Evolutionary conservation across 1,140 invertebrate genomes (phyloP).

Genomic region (Musca vetustissima): DNA sequence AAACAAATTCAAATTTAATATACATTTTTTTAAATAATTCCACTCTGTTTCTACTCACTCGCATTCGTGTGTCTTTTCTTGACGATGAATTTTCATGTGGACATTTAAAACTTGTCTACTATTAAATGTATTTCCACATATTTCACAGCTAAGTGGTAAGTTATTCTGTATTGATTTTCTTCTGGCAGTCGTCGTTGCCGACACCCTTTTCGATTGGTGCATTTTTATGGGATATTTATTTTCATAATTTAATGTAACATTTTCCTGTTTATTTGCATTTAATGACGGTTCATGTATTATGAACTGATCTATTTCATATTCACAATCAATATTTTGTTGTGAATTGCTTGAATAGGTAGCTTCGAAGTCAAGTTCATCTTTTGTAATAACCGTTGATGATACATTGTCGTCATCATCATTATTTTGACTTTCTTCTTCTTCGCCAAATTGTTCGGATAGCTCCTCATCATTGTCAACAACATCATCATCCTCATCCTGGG

Average conservation of each 20-base stretch:
- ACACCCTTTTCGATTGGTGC: background rate
- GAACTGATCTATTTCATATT: slow-evolving; percentile 11
- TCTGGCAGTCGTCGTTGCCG: slow-evolving; percentile 13
- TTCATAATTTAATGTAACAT: background rate
- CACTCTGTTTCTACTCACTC: slow-evolving; percentile 35
- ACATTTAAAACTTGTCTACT: slow-evolving; percentile 30
- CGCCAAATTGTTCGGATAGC: background rate
- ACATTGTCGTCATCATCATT: background rate
- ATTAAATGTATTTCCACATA: slow-evolving; percentile 37
- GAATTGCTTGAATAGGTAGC: background rate
- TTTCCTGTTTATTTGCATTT: background rate
- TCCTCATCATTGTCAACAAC: background rate
- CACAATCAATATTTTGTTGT: background rate
- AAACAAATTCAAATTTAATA: background rate
- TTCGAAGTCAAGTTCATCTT: background rate
- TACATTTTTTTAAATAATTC: background rate
- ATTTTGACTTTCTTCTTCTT: background rate
- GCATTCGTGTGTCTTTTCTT: slow-evolving; percentile 40
- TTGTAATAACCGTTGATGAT: background rate
- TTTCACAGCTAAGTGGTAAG: slow-evolving; percentile 30
- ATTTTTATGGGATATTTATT: background rate
- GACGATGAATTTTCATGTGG: slow-evolving; percentile 34
- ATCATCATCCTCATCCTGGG: background rate
- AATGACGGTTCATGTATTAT: background rate
- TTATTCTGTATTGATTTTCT: background rate